A percentile compares a stretch with the other conserved stretches of the same genome.
phyloP scores from a whole-genome alignment of 2,113 vertebrate genomes.

The Sisor rabdophorus region DNA sequence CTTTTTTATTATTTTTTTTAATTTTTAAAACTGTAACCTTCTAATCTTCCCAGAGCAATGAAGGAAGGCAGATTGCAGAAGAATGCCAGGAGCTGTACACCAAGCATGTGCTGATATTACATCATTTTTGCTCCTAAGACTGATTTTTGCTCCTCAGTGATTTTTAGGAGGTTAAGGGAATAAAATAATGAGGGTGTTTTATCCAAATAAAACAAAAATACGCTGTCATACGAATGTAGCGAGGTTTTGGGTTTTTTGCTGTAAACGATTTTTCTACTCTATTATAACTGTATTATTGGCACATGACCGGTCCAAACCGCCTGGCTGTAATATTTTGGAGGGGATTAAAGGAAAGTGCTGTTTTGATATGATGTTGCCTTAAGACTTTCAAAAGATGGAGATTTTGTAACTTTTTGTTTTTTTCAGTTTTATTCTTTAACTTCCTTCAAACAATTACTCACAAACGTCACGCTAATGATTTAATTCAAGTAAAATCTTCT shows the following conservation, averaged over 20 bases:
- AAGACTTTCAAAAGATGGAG: constrained; percentile 48
- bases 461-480: not conserved
- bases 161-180: not conserved
- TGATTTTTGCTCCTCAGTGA: not conserved
- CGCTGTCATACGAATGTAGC: not conserved
- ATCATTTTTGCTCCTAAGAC: not conserved
- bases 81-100: not conserved
- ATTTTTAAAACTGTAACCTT: constrained; percentile 35
- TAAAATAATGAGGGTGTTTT: no score
- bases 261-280: not conserved
- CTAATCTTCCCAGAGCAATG: constrained; percentile 38
- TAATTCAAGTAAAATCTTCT: not conserved
- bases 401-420: not conserved
- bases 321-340: not conserved
- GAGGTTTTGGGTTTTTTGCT: not conserved
- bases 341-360: not conserved
- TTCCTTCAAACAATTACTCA: constrained; percentile 10
- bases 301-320: not conserved
- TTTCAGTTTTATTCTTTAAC: constrained; percentile 42
- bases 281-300: not conserved
- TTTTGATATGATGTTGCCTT: constrained; percentile 19
- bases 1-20: not conserved
- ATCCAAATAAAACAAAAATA: not conserved
- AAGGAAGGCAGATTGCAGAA: constrained; percentile 28
- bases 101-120: not conserved